phyloP scores from a whole-genome alignment of 2,888 invertebrate genomes.

The Poecilus cupreus region DNA sequence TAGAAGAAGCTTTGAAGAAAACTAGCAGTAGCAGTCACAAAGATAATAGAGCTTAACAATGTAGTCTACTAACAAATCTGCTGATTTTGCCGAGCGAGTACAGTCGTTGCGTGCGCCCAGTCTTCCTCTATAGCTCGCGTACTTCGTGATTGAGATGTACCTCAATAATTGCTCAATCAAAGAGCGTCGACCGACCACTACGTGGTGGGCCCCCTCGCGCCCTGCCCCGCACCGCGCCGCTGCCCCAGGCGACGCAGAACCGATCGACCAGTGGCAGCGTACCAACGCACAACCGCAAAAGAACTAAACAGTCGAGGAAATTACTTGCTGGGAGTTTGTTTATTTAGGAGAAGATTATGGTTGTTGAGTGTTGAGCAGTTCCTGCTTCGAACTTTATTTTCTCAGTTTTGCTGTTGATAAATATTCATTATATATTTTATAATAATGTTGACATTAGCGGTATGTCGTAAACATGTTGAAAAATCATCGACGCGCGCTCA shows the following conservation, averaged over 20 bases:
- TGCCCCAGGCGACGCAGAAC: not conserved
- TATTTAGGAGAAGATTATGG: constrained; percentile 8
- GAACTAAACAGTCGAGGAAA: not conserved
- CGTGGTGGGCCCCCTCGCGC: constrained; percentile 43
- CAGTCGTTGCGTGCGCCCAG: constrained; percentile 28
- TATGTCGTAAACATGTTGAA: not conserved
- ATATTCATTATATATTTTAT: too few species aligned
- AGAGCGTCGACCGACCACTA: constrained; percentile 59
- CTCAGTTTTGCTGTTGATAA: too few species aligned
- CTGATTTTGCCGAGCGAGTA: constrained; percentile 32
- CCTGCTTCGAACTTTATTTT: not conserved
- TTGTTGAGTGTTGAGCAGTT: not conserved
- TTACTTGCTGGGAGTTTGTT: not conserved
- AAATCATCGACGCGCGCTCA: constrained; percentile 28
- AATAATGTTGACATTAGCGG: too few species aligned
- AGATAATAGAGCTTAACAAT: not conserved
- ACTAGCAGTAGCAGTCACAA: too few species aligned
- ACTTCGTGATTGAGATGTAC: constrained; percentile 66
- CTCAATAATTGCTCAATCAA: constrained; percentile 67
- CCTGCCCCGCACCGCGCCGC: not conserved
- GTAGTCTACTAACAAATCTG: not conserved
- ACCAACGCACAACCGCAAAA: not conserved
- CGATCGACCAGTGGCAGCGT: constrained; percentile 28
- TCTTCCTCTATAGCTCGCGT: constrained; percentile 13
- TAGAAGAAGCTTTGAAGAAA: too few species aligned